phyloP scores from a whole-genome alignment of 2,888 invertebrate genomes.

The Caradrina clavipalpis region DNA sequence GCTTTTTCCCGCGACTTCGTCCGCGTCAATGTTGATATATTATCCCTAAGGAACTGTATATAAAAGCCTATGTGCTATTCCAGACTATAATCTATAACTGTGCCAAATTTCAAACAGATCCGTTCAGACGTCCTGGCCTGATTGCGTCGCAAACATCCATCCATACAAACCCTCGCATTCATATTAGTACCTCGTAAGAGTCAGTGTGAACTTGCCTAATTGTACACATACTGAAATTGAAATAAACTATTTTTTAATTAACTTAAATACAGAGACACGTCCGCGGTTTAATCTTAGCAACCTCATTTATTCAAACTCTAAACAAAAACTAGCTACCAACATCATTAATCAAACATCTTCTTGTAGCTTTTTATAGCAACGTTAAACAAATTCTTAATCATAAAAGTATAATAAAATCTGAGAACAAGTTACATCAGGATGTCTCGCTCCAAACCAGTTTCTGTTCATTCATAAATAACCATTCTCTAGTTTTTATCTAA shows the following conservation, averaged over 20 bases:
- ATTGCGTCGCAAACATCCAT: too few species aligned
- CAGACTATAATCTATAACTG: too few species aligned
- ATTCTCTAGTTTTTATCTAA: constrained; percentile 66
- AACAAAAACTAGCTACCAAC: constrained; percentile 37
- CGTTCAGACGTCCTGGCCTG: too few species aligned
- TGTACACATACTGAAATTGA: too few species aligned
- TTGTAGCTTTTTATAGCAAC: constrained; percentile 31
- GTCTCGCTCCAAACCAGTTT: constrained; percentile 66
- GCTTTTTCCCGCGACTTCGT: too few species aligned
- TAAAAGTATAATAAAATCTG: constrained; percentile 40
- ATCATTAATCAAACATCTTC: constrained; percentile 31
- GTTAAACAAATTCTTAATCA: constrained; percentile 46
- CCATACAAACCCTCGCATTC: too few species aligned
- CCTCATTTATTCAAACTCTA: constrained; percentile 10
- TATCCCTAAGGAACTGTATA: too few species aligned
- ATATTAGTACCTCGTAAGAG: too few species aligned
- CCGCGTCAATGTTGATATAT: too few species aligned
- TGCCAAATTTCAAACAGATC: too few species aligned
- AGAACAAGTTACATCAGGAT: constrained; percentile 58
- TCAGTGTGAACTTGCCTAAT: too few species aligned
- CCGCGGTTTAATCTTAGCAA: not conserved
- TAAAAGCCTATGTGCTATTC: too few species aligned
- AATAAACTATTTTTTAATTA: not conserved
- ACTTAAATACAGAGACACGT: not conserved
- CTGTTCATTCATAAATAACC: constrained; percentile 69